phyloP scores from a whole-genome alignment of 2,888 invertebrate genomes.

The Eulithis prunata region DNA sequence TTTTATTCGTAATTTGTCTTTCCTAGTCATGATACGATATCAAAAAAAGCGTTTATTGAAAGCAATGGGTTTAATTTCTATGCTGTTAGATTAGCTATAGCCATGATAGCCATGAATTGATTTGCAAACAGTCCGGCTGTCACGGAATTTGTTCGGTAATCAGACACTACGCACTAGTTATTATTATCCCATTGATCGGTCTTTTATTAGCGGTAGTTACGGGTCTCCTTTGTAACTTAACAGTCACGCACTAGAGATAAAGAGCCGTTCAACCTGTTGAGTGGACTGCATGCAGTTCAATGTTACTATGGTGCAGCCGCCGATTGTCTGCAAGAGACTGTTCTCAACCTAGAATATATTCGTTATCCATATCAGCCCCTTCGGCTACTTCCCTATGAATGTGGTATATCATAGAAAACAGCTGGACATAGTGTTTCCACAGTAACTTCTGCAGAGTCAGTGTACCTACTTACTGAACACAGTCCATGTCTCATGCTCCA shows the following conservation, averaged over 20 bases:
- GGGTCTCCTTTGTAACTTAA: slow-evolving; percentile 38
- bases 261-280: slow-evolving; percentile 38
- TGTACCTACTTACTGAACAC: no score
- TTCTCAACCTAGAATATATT: not conserved
- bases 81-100: slow-evolving; percentile 30
- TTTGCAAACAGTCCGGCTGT: slow-evolving; percentile 51
- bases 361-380: not conserved
- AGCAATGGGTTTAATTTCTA: slow-evolving; percentile 20
- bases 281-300: slow-evolving; percentile 21
- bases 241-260: slow-evolving; percentile 13
- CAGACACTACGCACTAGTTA: slow-evolving; percentile 77
- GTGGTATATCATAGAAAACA: no score
- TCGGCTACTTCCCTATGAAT: no score
- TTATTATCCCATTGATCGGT: slow-evolving; percentile 67
- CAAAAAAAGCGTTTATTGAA: slow-evolving; percentile 25
- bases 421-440: no score
- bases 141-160: slow-evolving; percentile 62
- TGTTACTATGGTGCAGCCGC: slow-evolving; percentile 27
- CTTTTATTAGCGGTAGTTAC: slow-evolving; percentile 39
- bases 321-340: slow-evolving; percentile 27
- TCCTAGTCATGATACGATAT: slow-evolving; percentile 40
- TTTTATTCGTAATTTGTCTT: slow-evolving; percentile 58
- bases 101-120: slow-evolving; percentile 47
- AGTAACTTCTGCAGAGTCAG: no score
- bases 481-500: no score